Evolutionary conservation across 2,113 vertebrate genomes (phyloP), one percentile per base, ranked within the genome.

Genomic region (Odobenus rosmarus): DNA sequence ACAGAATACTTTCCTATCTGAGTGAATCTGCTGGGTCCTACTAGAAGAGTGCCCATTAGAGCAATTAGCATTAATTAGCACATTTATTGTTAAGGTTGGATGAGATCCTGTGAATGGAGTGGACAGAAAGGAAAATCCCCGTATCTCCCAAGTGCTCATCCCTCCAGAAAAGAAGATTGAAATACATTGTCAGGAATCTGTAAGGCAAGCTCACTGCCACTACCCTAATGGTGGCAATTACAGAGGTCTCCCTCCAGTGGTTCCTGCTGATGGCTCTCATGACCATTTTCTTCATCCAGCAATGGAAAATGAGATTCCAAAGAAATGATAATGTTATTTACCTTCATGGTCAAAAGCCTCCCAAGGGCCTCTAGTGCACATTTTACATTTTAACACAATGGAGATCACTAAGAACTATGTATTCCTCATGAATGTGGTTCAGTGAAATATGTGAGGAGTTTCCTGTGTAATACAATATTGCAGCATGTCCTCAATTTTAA

Each of bases 41-140:
- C 15, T n/a, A 53, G 26, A 42, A 36, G 11, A 33, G 31, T 49
- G 42, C 31, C 62, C 80, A n/a, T 90, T 46, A 90, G 59, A 83
- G 51, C 55, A 96, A 89, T 95, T 93, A 96, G 23, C n/a, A 71
- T 55, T 95, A 97, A 93, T 95, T 96, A 89, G 10, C 26, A 76
- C 9, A 49, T 23, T 59, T 64, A 82, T 57, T 86, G 59, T 84
- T 26, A 62, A 83, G 24, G 28, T 57, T 89, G 55, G 36, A 81
- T 42, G 77, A 59, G n/a, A 88, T 19, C 11, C 57, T 92, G n/a
- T 28, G 46, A 90, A 67, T n/a, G 4, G 26, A 85, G 79, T 39
- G 28, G 39, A 4, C 67, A 92, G 51, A 85, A 76, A 87, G 51
- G 57, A 89, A 93, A 88, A 95, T 91, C 49, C 53, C 49, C 31